Percentiles rank a stretch among this genome's conserved stretches.
phyloP scores from a whole-genome alignment of 2,113 vertebrate species.

The Panurus biarmicus region DNA sequence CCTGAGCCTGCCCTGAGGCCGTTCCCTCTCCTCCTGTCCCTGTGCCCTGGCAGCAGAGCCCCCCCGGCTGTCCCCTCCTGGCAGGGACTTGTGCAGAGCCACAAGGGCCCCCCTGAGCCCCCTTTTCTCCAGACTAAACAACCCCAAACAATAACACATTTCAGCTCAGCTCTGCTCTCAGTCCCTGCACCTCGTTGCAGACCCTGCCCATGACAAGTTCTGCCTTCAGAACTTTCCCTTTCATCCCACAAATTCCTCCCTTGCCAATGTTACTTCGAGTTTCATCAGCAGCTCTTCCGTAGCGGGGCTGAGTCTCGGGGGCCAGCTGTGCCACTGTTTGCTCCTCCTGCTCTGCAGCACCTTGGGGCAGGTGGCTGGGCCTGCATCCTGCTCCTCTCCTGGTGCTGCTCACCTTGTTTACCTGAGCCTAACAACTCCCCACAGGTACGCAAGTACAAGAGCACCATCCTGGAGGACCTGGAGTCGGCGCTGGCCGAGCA shows the following conservation, averaged over 20 bases:
- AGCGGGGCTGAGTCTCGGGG: not conserved
- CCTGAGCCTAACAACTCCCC: constrained; percentile 39
- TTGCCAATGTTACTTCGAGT: constrained; percentile 1
- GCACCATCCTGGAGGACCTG: constrained; percentile 95
- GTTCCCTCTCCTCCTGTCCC: not conserved
- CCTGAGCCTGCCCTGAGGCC: accelerated
- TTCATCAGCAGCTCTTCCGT: constrained; percentile 62
- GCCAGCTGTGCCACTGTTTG: constrained; percentile 19
- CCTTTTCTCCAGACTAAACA: not conserved
- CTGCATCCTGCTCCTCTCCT: not conserved
- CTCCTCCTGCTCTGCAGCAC: not conserved
- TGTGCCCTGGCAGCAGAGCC: not conserved
- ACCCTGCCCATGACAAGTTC: accelerated
- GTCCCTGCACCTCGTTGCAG: not conserved
- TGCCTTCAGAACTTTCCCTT: not conserved
- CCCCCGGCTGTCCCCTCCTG: too few species aligned
- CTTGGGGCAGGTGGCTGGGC: not conserved
- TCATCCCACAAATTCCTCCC: not conserved
- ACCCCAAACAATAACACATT: accelerated
- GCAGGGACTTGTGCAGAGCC: too few species aligned
- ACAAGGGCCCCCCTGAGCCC: not conserved
- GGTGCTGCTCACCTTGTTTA: constrained; percentile 63
- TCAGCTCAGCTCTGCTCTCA: not conserved
- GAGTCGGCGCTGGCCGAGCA: constrained; percentile 94
- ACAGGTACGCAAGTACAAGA: constrained; percentile 97